A percentile compares a stretch with the other conserved stretches of the same genome.
Evolutionary conservation across 1,140 invertebrate genomes (phyloP).

Genomic region (Drosophila murphyi): DNA sequence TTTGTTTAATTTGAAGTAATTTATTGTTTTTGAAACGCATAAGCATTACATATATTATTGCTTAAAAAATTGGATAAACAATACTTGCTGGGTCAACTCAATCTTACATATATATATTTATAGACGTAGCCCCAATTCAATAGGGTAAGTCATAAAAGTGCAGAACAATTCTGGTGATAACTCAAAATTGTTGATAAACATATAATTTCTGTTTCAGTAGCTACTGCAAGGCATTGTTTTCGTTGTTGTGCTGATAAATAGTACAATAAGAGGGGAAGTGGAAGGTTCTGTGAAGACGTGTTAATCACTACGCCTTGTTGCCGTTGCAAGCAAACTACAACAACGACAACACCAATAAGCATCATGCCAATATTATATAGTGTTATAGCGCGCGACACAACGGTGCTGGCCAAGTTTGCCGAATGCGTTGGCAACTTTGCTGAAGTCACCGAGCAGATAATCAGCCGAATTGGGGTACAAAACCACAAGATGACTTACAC

Average conservation of each 20-base stretch:
- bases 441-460: slow-evolving; percentile 96
- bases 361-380: slow-evolving; percentile 95
- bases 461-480: slow-evolving; percentile 92
- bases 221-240: neutral
- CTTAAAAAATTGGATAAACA: slow-evolving; percentile 15
- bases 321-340: slow-evolving; percentile 4
- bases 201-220: slow-evolving; percentile 7
- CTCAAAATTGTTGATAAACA: neutral
- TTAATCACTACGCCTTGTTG: slow-evolving; percentile 23
- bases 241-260: slow-evolving; percentile 33
- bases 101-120: slow-evolving; percentile 1
- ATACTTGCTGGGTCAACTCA: neutral
- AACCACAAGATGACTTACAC: slow-evolving; percentile 96
- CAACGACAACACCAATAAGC: slow-evolving; percentile 80
- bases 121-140: neutral
- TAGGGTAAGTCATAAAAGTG: slow-evolving; percentile 16
- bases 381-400: slow-evolving; percentile 94
- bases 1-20: slow-evolving; percentile 4
- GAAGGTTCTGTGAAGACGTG: slow-evolving; percentile 13
- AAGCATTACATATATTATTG: slow-evolving; percentile 13
- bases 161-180: neutral
- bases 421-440: slow-evolving; percentile 96
- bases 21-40: neutral
- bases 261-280: slow-evolving; percentile 2
- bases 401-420: slow-evolving; percentile 94